phyloP scores from a whole-genome alignment of 2,888 invertebrate species.

The Cheilosia scutellata region DNA sequence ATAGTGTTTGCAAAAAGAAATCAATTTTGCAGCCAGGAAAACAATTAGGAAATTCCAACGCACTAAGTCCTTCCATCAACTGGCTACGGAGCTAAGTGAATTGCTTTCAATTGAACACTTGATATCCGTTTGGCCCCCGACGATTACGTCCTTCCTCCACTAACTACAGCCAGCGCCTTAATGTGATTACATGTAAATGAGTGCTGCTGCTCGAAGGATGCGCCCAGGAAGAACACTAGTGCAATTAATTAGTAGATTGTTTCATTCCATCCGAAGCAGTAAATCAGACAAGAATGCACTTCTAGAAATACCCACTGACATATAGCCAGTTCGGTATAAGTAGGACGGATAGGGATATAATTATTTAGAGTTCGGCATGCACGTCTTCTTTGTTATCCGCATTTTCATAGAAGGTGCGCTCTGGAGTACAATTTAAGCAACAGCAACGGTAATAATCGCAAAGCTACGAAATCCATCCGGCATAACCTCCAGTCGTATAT shows the following conservation, averaged over 20 bases:
- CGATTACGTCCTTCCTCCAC: conserved; percentile 13
- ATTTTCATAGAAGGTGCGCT: neutral
- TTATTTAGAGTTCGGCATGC: neutral
- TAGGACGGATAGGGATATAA: neutral
- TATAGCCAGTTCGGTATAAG: neutral
- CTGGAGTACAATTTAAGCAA: conserved; percentile 1
- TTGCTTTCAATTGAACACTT: conserved; percentile 37
- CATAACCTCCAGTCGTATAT: conserved; percentile 4
- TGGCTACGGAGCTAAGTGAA: conserved; percentile 17
- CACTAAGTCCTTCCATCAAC: conserved; percentile 6
- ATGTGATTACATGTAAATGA: conserved; percentile 52
- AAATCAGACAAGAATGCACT: neutral
- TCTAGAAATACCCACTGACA: neutral
- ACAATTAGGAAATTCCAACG: conserved; percentile 16
- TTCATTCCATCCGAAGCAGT: conserved; percentile 16
- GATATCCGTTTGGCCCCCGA: conserved; percentile 3
- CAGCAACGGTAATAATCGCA: conserved; percentile 12
- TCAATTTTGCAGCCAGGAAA: neutral
- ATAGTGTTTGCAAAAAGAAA: neutral
- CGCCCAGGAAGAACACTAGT: neutral
- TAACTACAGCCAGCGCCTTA: neutral
- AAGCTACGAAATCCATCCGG: neutral
- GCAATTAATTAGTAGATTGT: conserved; percentile 58
- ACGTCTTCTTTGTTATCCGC: conserved; percentile 8
- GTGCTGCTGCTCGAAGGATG: conserved; percentile 11